These are phyloP conservation scores for Cinclus mexicanus DNA, from an alignment of 2,113 vertebrate species.

Conservation along the genomic window DNA sequence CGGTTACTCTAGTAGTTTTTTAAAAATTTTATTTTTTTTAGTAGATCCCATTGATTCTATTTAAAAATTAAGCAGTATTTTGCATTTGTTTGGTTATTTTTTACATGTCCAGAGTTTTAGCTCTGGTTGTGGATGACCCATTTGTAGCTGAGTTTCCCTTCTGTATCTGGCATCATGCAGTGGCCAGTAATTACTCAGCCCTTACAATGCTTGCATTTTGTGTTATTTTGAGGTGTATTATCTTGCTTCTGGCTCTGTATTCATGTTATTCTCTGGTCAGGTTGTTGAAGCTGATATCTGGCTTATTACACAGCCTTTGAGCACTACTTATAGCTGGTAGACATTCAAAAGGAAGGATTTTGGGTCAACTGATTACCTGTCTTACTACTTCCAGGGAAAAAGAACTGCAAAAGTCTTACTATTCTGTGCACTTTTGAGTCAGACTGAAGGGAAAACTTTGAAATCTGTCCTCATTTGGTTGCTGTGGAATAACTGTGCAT, in stretches of 20 bases:
- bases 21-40: accelerated
- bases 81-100: background rate
- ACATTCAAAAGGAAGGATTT: background rate
- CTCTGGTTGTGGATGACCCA: background rate
- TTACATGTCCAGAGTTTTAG: background rate
- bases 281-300: background rate
- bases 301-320: background rate
- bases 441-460: background rate
- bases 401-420: background rate
- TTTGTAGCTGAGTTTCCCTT: background rate
- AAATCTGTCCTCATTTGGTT: background rate
- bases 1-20: background rate
- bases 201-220: background rate
- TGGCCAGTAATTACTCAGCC: background rate
- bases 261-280: background rate
- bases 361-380: background rate
- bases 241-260: background rate
- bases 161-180: background rate
- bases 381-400: background rate
- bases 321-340: background rate
- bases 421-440: background rate
- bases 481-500: background rate
- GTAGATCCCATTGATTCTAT: background rate
- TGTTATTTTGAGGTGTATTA: background rate
- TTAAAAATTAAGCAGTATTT: background rate